phyloP scores from a whole-genome alignment of 2,797 vertebrate species.

The Channa striata region DNA sequence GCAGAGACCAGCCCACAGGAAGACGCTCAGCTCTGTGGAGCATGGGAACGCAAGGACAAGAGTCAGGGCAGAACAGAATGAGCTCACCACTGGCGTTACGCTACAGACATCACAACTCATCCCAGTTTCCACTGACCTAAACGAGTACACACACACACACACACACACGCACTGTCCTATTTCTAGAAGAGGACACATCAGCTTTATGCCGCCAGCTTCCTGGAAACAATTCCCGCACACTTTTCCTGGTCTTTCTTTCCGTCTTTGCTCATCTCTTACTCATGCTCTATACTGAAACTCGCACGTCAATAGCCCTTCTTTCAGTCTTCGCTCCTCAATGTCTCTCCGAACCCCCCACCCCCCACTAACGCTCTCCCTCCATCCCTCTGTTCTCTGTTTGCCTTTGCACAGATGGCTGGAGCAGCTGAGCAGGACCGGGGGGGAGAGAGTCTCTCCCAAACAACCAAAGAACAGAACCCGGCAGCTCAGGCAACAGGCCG shows the following conservation, averaged over 20 bases:
- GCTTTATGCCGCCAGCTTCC: slow-evolving; percentile 57
- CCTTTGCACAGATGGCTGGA: slow-evolving; percentile 83
- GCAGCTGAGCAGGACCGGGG: slow-evolving; percentile 84
- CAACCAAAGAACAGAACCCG: slow-evolving; percentile 40
- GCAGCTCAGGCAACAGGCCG: slow-evolving; percentile 50
- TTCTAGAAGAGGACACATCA: slow-evolving; percentile 66
- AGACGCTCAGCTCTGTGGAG: slow-evolving; percentile 74
- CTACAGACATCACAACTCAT: slow-evolving; percentile 73
- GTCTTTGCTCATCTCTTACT: slow-evolving; percentile 49
- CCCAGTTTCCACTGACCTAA: slow-evolving; percentile 75
- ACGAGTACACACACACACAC: slow-evolving; percentile 29
- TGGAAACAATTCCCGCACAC: slow-evolving; percentile 55
- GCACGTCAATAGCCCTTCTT: slow-evolving; percentile 56
- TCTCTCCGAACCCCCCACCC: slow-evolving; percentile 36
- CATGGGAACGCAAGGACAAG: slow-evolving; percentile 73
- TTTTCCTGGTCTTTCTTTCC: slow-evolving; percentile 37
- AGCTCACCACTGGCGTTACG: slow-evolving; percentile 71
- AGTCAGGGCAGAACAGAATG: slow-evolving; percentile 60
- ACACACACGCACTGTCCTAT: slow-evolving; percentile 57
- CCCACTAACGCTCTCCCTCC: slow-evolving; percentile 35
- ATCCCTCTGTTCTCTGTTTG: slow-evolving; percentile 81
- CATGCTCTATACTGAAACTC: slow-evolving; percentile 51
- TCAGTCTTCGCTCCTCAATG: slow-evolving; percentile 44
- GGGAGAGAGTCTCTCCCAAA: slow-evolving; percentile 56
- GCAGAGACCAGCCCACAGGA: slow-evolving; percentile 69